Conservation (phyloP, 2,888 invertebrate species). For the Stenodera caucasica region DNA sequence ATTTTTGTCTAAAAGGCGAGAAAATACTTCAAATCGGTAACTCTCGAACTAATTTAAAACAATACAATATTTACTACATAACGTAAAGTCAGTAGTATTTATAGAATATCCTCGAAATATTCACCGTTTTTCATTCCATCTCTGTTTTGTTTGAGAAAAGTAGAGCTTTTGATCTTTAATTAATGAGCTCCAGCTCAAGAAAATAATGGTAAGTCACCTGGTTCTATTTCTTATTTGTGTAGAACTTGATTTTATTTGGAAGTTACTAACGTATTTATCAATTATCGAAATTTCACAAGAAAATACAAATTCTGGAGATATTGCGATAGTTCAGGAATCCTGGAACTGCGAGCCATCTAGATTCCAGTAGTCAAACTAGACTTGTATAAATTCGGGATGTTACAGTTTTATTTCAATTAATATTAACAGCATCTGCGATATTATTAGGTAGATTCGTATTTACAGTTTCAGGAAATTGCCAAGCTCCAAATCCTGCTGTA, state of each 20-base stretch:
- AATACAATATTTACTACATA: neutral
- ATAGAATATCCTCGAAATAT: neutral
- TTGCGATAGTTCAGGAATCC: too few species aligned
- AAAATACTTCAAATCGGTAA: neutral
- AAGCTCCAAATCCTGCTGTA: conserved; percentile 60
- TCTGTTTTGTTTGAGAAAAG: neutral
- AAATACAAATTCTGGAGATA: too few species aligned
- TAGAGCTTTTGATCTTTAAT: neutral
- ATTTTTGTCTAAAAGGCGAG: too few species aligned
- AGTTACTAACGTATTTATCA: too few species aligned
- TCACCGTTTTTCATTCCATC: neutral
- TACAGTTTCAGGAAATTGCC: conserved; percentile 67
- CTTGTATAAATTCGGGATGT: too few species aligned
- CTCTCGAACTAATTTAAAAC: neutral
- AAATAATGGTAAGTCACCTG: too few species aligned
- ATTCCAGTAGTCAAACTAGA: too few species aligned
- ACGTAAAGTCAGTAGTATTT: neutral
- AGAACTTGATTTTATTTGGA: neutral
- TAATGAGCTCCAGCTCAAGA: neutral
- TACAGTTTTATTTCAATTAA: conserved; percentile 17
- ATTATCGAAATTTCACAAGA: too few species aligned
- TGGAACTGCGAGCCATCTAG: too few species aligned
- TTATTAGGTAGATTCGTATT: conserved; percentile 64
- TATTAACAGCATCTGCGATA: conserved; percentile 57
- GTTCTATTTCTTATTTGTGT: neutral